A percentile compares a stretch with the other conserved stretches of the same genome.
These are phyloP conservation scores for Cherax quadricarinatus DNA, from an alignment of 1,140 invertebrate species.

Conservation along the genomic window DNA sequence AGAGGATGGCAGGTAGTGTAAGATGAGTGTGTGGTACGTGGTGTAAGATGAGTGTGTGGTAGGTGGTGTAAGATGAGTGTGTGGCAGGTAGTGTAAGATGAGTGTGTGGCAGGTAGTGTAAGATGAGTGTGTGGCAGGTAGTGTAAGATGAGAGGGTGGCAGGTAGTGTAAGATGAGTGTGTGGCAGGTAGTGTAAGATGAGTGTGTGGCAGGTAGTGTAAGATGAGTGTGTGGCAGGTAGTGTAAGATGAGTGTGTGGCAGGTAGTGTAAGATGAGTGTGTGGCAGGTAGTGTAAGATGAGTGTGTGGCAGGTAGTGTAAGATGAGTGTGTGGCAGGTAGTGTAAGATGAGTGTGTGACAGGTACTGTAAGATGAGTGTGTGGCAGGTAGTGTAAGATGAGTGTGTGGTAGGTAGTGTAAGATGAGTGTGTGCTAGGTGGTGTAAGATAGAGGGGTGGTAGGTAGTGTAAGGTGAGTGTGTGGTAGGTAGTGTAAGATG, in stretches of 20 bases:
- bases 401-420: neutral
- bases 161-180: too few species aligned
- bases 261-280: neutral
- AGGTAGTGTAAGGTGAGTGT: neutral
- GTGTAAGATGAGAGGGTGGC: too few species aligned
- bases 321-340: too few species aligned
- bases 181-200: too few species aligned
- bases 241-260: neutral
- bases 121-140: too few species aligned
- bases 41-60: neutral
- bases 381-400: too few species aligned
- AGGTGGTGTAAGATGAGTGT: neutral
- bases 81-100: constrained; percentile 1
- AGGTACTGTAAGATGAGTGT: neutral
- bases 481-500: neutral
- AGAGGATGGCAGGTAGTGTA: too few species aligned
- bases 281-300: neutral
- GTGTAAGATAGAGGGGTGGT: neutral
- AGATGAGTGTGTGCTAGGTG: neutral
- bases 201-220: too few species aligned
- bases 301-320: too few species aligned
- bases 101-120: too few species aligned
- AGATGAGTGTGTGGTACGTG: too few species aligned
- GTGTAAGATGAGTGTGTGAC: neutral
- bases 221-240: too few species aligned